phyloP scores from a whole-genome alignment of 64 coral and sea anemone species.

The Stichodactyla helianthus region DNA sequence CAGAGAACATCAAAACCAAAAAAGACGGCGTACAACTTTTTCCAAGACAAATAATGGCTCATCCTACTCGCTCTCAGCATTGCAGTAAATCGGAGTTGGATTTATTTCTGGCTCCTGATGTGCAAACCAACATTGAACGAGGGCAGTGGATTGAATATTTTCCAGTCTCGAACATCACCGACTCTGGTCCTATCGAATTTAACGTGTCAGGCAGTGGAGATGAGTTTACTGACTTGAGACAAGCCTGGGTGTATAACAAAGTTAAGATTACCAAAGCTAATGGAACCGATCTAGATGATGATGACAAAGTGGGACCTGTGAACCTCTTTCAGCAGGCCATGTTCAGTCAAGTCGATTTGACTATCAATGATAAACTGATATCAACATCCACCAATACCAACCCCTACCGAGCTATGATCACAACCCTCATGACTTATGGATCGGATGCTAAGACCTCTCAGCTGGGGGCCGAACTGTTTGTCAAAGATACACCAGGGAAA shows the following conservation, averaged over 20 bases:
- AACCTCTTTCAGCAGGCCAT: not conserved
- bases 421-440: slow-evolving; percentile 4
- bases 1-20: not conserved
- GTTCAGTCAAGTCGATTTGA: not conserved
- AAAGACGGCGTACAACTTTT: not conserved
- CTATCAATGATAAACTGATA: slow-evolving; percentile 12
- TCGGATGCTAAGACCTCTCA: no score
- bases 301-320: not conserved
- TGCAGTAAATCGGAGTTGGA: not conserved
- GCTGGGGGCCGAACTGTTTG: no score
- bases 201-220: not conserved
- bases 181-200: slow-evolving; percentile 12
- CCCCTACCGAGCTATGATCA: slow-evolving; percentile 8
- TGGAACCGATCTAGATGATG: not conserved
- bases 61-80: not conserved
- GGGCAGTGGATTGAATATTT: not conserved
- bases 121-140: slow-evolving; percentile 6
- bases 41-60: not conserved
- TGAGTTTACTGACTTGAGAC: slow-evolving; percentile 9
- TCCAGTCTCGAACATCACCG: not conserved
- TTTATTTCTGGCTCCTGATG: not conserved
- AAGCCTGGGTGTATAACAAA: not conserved
- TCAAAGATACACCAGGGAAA: slow-evolving; percentile 5
- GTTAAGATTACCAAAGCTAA: slow-evolving; percentile 19
- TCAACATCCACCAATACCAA: not conserved